A percentile compares a stretch with the other conserved stretches of the same genome.
Conservation (phyloP, 1,140 invertebrate species). For the Cyclina sinensis region DNA sequence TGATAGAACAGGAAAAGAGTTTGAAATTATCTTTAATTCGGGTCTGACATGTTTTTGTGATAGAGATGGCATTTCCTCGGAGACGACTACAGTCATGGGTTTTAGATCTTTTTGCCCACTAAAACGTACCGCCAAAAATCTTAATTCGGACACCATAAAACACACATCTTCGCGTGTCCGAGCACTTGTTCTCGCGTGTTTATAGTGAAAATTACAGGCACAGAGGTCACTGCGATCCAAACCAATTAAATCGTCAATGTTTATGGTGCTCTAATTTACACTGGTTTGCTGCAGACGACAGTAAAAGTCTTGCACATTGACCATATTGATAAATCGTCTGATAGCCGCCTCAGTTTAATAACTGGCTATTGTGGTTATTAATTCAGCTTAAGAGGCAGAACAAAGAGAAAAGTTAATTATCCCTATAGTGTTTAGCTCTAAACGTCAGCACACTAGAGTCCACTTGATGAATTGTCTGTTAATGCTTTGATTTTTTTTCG, state of each 20-base stretch:
- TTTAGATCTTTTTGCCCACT: too few relatives aligned
- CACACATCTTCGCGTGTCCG: not conserved
- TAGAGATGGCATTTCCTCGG: too few relatives aligned
- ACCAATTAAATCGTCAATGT: constrained; percentile 23
- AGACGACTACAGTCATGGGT: too few relatives aligned
- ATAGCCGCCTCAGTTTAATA: constrained; percentile 25
- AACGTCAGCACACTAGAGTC: constrained; percentile 31
- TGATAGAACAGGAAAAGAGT: too few relatives aligned
- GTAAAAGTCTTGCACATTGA: constrained; percentile 26
- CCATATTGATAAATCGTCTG: constrained; percentile 43
- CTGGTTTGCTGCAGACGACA: constrained; percentile 25
- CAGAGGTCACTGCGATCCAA: constrained; percentile 12
- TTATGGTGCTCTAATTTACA: constrained; percentile 30
- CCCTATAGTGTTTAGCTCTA: constrained; percentile 30
- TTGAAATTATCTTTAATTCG: too few relatives aligned
- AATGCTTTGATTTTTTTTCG: constrained; percentile 33
- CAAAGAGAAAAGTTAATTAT: constrained; percentile 32
- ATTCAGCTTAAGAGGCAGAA: constrained; percentile 30
- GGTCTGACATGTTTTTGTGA: too few relatives aligned
- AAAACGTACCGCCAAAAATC: too few relatives aligned
- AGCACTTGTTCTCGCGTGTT: not conserved
- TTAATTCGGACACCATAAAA: too few relatives aligned
- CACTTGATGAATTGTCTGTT: constrained; percentile 43
- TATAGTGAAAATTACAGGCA: not conserved
- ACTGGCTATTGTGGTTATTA: constrained; percentile 33